Conservation (phyloP, 92 coral and sea anemone species). For the Phenganax subtilis region DNA sequence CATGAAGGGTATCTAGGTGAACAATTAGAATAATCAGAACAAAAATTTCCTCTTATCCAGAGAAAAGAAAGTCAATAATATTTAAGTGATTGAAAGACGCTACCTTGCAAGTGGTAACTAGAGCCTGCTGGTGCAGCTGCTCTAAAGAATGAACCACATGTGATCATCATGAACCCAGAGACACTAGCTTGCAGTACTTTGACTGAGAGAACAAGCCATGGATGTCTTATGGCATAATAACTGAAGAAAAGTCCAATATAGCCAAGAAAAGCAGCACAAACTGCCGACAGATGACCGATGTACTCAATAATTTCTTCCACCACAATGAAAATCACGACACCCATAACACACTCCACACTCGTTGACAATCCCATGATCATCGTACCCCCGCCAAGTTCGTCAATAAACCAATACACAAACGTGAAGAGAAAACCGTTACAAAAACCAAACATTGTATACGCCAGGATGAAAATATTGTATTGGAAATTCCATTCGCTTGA, state of each 20-base stretch:
- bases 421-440: constrained; percentile 75
- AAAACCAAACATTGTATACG: constrained; percentile 58
- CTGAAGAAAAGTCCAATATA: constrained; percentile 4
- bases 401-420: constrained; percentile 83
- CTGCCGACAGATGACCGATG: constrained; percentile 10
- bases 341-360: background rate
- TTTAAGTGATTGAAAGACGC: background rate
- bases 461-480: constrained; percentile 46
- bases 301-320: background rate
- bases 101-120: constrained; percentile 18
- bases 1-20: background rate
- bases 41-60: too few relatives aligned
- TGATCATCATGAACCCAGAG: background rate
- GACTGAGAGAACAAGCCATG: constrained; percentile 6
- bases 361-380: constrained; percentile 59
- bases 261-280: constrained; percentile 12
- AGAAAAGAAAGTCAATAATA: too few relatives aligned
- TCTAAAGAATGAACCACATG: constrained; percentile 7
- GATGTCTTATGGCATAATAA: background rate
- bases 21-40: background rate
- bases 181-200: constrained; percentile 9
- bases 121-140: constrained; percentile 14
- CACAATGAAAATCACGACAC: background rate
- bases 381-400: constrained; percentile 62
- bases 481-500: constrained; percentile 20